Evolutionary conservation across 1,140 invertebrate genomes (phyloP).

Genomic region (Micrasema longulum): DNA sequence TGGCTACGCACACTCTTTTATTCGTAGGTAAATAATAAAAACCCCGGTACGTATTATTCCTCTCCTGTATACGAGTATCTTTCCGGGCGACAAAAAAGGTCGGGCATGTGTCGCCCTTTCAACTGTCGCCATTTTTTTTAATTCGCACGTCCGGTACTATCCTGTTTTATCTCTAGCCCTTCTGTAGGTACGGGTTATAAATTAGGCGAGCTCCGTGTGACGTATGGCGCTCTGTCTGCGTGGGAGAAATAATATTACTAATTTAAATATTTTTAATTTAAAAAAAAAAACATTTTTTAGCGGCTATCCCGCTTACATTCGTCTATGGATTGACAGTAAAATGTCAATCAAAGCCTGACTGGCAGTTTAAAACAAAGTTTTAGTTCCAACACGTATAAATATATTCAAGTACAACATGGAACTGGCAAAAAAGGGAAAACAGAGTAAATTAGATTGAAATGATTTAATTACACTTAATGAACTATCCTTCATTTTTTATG

Average conservation of each 20-base stretch:
- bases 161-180: constrained; percentile 38
- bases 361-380: too few relatives aligned
- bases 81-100: constrained; percentile 49
- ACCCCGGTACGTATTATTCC: constrained; percentile 49
- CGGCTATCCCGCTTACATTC: too few relatives aligned
- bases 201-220: constrained; percentile 16
- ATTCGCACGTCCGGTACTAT: constrained; percentile 36
- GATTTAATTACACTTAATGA: too few relatives aligned
- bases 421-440: too few relatives aligned
- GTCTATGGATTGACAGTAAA: too few relatives aligned
- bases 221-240: not conserved
- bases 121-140: constrained; percentile 42
- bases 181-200: constrained; percentile 28
- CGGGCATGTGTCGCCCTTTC: constrained; percentile 51
- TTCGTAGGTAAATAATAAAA: constrained; percentile 56
- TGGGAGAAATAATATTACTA: not conserved
- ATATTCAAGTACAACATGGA: too few relatives aligned
- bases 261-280: too few relatives aligned
- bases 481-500: too few relatives aligned
- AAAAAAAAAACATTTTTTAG: too few relatives aligned
- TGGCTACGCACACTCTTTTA: constrained; percentile 49
- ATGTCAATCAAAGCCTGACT: too few relatives aligned
- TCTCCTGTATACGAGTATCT: constrained; percentile 48
- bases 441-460: too few relatives aligned
- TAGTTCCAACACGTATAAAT: too few relatives aligned